A percentile compares a stretch with the other conserved stretches of the same genome.
Conservation (phyloP, 2,797 vertebrate genomes). For the Pseudocheirus occidentalis region DNA sequence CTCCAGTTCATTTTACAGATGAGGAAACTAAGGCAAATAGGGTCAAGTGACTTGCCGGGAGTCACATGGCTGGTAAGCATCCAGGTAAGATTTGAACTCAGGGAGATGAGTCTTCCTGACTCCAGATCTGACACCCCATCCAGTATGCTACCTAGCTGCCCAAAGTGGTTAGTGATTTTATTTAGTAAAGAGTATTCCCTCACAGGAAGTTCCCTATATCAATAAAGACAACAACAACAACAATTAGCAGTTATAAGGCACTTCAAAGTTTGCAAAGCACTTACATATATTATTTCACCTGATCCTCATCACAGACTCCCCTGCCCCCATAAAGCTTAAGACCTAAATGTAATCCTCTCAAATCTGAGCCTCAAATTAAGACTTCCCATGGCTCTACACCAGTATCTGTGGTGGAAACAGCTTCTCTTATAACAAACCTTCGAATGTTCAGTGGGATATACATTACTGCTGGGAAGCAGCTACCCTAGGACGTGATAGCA, state of each 20-base stretch:
- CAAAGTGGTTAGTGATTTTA: neutral
- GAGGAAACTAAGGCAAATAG: neutral
- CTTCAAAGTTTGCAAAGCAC: neutral
- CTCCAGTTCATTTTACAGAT: neutral
- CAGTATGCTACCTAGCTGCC: neutral
- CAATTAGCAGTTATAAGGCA: neutral
- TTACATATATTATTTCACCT: neutral
- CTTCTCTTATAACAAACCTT: conserved; percentile 57
- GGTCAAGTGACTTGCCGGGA: neutral
- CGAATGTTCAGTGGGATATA: neutral
- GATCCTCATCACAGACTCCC: neutral
- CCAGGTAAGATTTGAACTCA: neutral
- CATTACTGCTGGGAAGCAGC: neutral
- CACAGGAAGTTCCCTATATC: neutral
- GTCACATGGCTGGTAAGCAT: neutral
- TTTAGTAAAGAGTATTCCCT: neutral
- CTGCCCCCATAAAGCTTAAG: fast-evolving
- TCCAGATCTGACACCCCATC: neutral
- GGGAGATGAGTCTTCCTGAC: neutral
- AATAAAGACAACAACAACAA: neutral
- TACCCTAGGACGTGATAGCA: neutral
- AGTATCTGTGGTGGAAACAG: conserved; percentile 46
- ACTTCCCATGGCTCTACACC: conserved; percentile 53
- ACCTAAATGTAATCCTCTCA: neutral
- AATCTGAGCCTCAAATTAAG: conserved; percentile 58